Percentiles rank a stretch among this genome's conserved stretches.
Conservation (phyloP, 2,797 vertebrate genomes). For the Amphiprion clarkii region DNA sequence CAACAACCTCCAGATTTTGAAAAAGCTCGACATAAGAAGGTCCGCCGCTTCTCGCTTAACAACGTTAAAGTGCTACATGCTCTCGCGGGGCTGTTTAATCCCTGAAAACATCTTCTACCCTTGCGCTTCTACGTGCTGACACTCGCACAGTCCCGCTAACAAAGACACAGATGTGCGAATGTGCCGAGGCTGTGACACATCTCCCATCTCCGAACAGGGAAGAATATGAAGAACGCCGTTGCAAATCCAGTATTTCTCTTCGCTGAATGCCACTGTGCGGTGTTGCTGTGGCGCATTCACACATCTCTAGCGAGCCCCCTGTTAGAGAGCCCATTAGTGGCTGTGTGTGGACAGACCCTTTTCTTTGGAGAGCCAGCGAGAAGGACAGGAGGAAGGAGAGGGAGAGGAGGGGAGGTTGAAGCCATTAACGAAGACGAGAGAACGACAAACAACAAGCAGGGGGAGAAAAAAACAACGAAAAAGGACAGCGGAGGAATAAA, state of each 20-base stretch:
- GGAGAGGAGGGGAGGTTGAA: neutral
- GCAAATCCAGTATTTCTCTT: slow-evolving; percentile 42
- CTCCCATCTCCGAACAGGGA: slow-evolving; percentile 44
- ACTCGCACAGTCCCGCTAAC: neutral
- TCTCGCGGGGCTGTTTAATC: slow-evolving; percentile 19
- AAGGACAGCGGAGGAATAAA: neutral
- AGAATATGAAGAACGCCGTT: slow-evolving; percentile 41
- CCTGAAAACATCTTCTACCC: neutral
- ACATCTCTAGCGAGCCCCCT: slow-evolving; percentile 48
- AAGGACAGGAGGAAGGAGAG: neutral
- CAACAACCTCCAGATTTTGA: slow-evolving; percentile 42
- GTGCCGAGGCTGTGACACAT: slow-evolving; percentile 36
- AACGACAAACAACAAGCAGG: slow-evolving; percentile 18
- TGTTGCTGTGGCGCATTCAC: slow-evolving; percentile 51
- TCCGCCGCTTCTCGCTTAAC: slow-evolving; percentile 32
- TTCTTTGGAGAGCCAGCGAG: slow-evolving; percentile 37
- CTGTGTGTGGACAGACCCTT: slow-evolving; percentile 51
- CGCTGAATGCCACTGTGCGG: slow-evolving; percentile 53
- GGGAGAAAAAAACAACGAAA: neutral
- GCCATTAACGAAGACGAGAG: neutral
- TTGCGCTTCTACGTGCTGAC: slow-evolving; percentile 1
- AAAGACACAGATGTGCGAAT: slow-evolving; percentile 31
- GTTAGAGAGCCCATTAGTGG: slow-evolving; percentile 72
- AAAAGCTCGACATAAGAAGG: slow-evolving; percentile 29
- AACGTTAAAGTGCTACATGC: slow-evolving; percentile 9